phyloP scores from a whole-genome alignment of 2,797 vertebrate species.

The Scleropages formosus region DNA sequence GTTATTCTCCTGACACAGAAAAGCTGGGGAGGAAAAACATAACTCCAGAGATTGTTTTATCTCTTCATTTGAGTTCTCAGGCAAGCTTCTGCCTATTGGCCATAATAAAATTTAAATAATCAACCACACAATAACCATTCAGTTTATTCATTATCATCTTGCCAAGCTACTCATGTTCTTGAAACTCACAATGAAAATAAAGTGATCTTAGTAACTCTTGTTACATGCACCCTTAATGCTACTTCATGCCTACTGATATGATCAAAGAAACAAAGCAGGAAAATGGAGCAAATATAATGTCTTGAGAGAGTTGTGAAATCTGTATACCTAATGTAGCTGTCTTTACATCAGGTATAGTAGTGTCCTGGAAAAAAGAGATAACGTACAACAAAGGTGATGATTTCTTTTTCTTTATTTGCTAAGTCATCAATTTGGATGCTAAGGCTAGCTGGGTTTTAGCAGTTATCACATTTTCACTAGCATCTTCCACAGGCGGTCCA shows the following conservation, averaged over 20 bases:
- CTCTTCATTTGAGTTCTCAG: too few species aligned
- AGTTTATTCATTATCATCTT: conserved; percentile 5
- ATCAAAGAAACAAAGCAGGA: too few species aligned
- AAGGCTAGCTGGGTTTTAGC: neutral
- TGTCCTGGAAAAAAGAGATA: neutral
- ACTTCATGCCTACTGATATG: neutral
- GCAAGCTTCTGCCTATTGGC: too few species aligned
- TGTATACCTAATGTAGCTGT: neutral
- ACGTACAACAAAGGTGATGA: neutral
- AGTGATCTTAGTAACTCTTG: neutral
- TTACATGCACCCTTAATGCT: neutral
- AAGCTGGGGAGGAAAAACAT: neutral
- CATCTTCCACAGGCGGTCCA: neutral
- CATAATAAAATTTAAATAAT: too few species aligned
- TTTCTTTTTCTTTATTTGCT: neutral
- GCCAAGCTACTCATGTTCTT: neutral
- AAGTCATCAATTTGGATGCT: neutral
- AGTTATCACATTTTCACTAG: neutral
- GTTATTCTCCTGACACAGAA: neutral
- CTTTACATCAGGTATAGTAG: too few species aligned
- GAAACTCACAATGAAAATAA: neutral
- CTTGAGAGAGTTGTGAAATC: neutral
- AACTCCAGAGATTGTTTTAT: neutral
- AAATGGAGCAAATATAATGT: too few species aligned
- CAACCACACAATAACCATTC: too few species aligned